Evolutionary conservation across 2,888 invertebrate species (phyloP).

Genomic region (Dusona sp.): DNA sequence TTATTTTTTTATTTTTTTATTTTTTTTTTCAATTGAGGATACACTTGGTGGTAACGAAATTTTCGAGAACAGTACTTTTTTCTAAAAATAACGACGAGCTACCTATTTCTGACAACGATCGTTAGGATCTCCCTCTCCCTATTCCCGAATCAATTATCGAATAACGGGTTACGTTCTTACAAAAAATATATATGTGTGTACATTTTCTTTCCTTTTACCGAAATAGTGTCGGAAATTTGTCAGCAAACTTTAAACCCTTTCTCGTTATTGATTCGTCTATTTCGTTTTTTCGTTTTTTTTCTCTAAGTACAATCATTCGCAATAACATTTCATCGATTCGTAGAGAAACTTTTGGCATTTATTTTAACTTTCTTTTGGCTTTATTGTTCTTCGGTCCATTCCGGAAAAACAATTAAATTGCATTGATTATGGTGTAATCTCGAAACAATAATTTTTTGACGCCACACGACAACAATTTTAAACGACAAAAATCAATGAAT

Average conservation of each 20-base stretch:
- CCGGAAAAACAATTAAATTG: conserved; percentile 14
- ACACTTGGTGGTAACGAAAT: not conserved
- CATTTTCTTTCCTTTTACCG: conserved; percentile 27
- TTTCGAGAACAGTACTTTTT: not conserved
- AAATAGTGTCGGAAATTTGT: conserved; percentile 26
- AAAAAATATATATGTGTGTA: conserved; percentile 53
- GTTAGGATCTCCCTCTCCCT: conserved; percentile 27
- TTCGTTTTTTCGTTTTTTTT: not conserved
- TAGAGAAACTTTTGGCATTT: conserved; percentile 32
- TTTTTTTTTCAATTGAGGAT: not conserved
- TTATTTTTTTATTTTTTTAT: not conserved
- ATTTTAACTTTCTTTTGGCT: conserved; percentile 10
- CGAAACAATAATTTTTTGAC: conserved; percentile 22
- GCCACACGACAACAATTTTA: not conserved
- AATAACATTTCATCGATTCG: conserved; percentile 24
- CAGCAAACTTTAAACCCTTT: conserved; percentile 38
- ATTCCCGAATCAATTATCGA: conserved; percentile 16
- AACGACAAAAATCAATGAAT: not conserved
- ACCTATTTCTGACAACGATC: conserved; percentile 13
- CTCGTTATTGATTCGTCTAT: conserved; percentile 46
- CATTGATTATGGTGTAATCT: conserved; percentile 4
- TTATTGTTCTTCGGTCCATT: not conserved
- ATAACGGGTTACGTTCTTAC: conserved; percentile 18
- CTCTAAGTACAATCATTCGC: conserved; percentile 60
- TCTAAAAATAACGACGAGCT: conserved; percentile 6